phyloP scores from a whole-genome alignment of 2,888 invertebrate species.

The Acleris laterana region DNA sequence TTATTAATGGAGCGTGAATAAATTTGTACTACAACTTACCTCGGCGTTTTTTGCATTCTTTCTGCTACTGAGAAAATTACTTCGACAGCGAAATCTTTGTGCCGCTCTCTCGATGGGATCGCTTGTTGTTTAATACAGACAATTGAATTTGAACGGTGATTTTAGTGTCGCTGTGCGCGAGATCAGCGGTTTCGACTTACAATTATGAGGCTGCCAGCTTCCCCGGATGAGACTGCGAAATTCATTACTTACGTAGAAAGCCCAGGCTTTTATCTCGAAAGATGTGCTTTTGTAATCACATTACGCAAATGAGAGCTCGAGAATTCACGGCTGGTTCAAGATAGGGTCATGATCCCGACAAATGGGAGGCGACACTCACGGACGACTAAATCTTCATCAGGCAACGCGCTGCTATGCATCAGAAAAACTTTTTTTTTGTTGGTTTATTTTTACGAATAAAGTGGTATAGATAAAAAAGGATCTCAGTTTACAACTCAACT shows the following conservation, averaged over 20 bases:
- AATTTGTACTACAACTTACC: conserved; percentile 53
- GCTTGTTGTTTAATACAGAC: conserved; percentile 32
- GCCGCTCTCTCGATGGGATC: conserved; percentile 7
- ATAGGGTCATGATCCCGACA: conserved; percentile 77
- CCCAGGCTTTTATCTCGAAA: conserved; percentile 78
- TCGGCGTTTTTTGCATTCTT: conserved; percentile 26
- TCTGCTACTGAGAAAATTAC: conserved; percentile 25
- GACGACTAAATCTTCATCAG: conserved; percentile 62
- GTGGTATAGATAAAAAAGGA: no score
- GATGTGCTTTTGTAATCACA: conserved; percentile 84
- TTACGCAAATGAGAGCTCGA: conserved; percentile 81
- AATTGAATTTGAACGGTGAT: conserved; percentile 35
- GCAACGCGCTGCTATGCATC: conserved; percentile 7
- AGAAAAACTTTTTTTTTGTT: conserved; percentile 15
- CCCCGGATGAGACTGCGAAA: conserved; percentile 67
- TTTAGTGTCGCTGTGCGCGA: conserved; percentile 33
- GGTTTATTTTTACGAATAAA: neutral
- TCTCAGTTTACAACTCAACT: no score
- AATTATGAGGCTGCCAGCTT: conserved; percentile 66
- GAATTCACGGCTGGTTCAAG: conserved; percentile 76
- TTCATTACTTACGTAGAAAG: conserved; percentile 81
- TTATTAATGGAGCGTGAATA: conserved; percentile 74
- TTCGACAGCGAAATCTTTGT: conserved; percentile 25
- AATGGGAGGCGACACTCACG: conserved; percentile 70
- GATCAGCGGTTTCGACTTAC: conserved; percentile 47